Percentiles rank a stretch among this genome's conserved stretches.
These are phyloP conservation scores for Sympetrum striolatum DNA, from an alignment of 2,888 invertebrate species.

Conservation along the genomic window DNA sequence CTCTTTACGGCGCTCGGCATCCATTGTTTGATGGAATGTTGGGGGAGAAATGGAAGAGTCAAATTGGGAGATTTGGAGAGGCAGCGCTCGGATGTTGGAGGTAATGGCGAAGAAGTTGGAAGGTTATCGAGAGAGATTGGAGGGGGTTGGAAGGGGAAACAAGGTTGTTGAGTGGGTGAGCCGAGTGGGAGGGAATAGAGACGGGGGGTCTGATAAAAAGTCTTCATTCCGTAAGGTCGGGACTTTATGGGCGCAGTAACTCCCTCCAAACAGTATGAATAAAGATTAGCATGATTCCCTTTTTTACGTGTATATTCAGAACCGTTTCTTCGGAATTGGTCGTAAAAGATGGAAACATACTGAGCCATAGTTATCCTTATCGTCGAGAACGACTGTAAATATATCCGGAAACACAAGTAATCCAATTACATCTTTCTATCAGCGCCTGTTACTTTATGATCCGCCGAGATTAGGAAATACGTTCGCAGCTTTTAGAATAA, in stretches of 20 bases:
- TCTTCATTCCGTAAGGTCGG: neutral
- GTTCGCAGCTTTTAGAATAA: neutral
- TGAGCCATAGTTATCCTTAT: neutral
- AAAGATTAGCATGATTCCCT: slow-evolving; percentile 29
- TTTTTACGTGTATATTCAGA: neutral
- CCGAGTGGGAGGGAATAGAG: neutral
- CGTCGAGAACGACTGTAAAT: too few species aligned
- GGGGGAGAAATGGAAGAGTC: neutral
- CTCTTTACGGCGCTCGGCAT: neutral
- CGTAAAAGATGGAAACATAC: neutral
- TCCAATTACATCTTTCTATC: neutral
- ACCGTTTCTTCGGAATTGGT: slow-evolving; percentile 2
- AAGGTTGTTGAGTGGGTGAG: neutral
- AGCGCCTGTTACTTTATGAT: neutral
- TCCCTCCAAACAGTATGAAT: slow-evolving; percentile 34
- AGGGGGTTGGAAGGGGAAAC: neutral
- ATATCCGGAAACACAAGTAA: too few species aligned
- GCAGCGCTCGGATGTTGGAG: neutral
- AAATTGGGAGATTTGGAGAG: neutral
- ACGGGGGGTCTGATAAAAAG: neutral
- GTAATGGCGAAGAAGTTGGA: neutral
- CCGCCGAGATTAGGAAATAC: neutral
- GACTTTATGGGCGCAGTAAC: slow-evolving; percentile 19
- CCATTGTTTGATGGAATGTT: slow-evolving; percentile 26
- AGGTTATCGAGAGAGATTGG: neutral